Evolutionary conservation across 1,140 invertebrate species (phyloP).

Genomic region (Aphidius gifuensis): DNA sequence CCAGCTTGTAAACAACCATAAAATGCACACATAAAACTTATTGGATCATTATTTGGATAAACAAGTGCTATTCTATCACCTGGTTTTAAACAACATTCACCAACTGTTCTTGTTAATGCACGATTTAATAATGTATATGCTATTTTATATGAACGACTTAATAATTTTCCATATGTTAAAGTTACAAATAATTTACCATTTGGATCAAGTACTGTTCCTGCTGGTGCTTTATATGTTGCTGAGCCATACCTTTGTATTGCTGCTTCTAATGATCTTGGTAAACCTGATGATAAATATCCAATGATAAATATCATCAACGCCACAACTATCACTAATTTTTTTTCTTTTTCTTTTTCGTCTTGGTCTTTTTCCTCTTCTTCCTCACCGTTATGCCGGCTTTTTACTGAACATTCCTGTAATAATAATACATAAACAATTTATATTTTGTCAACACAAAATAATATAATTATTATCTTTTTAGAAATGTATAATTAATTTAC

Average conservation of each 20-base stretch:
- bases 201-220: conserved; percentile 93
- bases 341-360: conserved; percentile 28
- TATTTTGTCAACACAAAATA: too few species aligned
- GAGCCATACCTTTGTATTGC: conserved; percentile 95
- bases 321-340: too few species aligned
- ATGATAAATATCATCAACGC: too few species aligned
- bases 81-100: conserved; percentile 78
- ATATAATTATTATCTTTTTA: too few species aligned
- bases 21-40: conserved; percentile 97
- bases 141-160: conserved; percentile 94
- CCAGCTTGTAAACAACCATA: conserved; percentile 98
- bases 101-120: conserved; percentile 74
- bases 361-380: conserved; percentile 32
- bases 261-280: conserved; percentile 91
- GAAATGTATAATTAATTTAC: too few species aligned
- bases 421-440: too few species aligned
- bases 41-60: conserved; percentile 98
- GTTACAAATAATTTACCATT: conserved; percentile 93
- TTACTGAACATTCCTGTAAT: conserved; percentile 22
- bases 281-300: conserved; percentile 71
- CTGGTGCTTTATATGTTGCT: conserved; percentile 94
- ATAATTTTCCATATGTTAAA: conserved; percentile 91
- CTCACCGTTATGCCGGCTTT: conserved; percentile 29
- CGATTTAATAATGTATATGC: conserved; percentile 94
- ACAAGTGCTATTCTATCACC: conserved; percentile 95